Evolutionary conservation across 2,113 vertebrate genomes (phyloP).

Genomic region (Nymphicus hollandicus): DNA sequence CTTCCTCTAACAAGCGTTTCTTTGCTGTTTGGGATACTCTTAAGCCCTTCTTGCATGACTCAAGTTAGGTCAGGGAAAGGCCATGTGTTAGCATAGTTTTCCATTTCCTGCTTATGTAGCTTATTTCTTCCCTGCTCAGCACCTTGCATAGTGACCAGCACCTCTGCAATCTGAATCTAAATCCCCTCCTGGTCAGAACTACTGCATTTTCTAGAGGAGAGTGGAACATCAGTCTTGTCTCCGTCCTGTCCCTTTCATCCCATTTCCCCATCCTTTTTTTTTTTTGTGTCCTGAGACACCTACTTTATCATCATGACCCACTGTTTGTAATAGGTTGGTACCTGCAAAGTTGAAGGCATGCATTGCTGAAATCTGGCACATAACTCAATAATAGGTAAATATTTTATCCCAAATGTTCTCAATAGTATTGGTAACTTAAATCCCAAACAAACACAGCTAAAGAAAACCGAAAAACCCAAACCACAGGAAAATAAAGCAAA

Average conservation of each 20-base stretch:
- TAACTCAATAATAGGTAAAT: background rate
- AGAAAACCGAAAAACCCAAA: background rate
- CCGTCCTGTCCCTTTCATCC: background rate
- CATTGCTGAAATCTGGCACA: background rate
- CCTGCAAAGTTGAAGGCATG: background rate
- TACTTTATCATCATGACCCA: background rate
- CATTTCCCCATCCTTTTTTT: accelerated
- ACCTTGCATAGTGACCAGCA: background rate
- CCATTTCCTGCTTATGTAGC: background rate
- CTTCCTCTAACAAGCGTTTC: slow-evolving; percentile 3
- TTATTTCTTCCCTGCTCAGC: background rate
- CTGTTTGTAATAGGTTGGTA: background rate
- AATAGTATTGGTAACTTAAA: background rate
- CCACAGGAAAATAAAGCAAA: background rate
- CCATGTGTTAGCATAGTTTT: background rate
- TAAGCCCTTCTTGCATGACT: background rate
- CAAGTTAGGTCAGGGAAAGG: background rate
- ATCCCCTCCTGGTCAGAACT: background rate
- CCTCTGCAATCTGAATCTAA: background rate
- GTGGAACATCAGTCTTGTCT: background rate
- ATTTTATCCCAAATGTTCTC: background rate
- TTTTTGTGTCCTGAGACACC: background rate
- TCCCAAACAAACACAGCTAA: background rate
- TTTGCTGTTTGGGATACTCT: background rate
- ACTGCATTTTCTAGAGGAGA: background rate